Base-by-base conservation (phyloP, 2,113 vertebrate genomes). In the Triplophysa rosa region DNA sequence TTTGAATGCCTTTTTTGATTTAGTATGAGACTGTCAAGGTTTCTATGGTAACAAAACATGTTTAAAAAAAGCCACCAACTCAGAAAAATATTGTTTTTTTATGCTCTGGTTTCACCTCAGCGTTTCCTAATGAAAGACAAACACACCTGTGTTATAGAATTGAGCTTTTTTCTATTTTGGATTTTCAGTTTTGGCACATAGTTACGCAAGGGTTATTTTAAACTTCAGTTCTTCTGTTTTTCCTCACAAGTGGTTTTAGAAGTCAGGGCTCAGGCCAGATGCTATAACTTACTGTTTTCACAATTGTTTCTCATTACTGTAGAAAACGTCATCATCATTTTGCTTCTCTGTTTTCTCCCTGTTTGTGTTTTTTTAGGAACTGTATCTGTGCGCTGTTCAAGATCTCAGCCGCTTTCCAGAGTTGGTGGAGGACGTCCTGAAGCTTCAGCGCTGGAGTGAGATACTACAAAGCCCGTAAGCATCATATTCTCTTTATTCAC, bases 351-450 rank as follows among this genome's bases (percentile, higher is more conserved):
- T 42, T 29, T 21, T 17, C 19, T 21, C 24, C 56, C n/a, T 54
- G 5, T 3, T 33, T 1, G 23, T 72, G 29, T 54, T 79, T 14
- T 68, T 77, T 23, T 56, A 93, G 96, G 96, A 97, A 73, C 91
- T 98, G 74, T 98, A 97, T 84, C 81, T 96, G 88, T 91, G 94
- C 70, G 96, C 97, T 5, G 94, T 95, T 80, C 94, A 95, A 89
- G 95, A 97, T 80, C 84, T 95, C 23, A 94, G 90, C 47, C 93
- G 91, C 23, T 94, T 93, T 80, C 96, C 94, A 0, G 95, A 96
- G 85, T 92, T 97, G 84, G 95, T 95, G 79, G 96, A 96, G 0
- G 95, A 96, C 64, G 94, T 97, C 58, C 91, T 97, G 33, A 95
- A 95, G 80, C 92, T 98, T 73, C 96, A 97, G 90, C 92, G 95